Percentiles rank a stretch among this genome's conserved stretches.
Evolutionary conservation across 2,113 vertebrate species (phyloP).

Genomic region (Halichoerus grypus): DNA sequence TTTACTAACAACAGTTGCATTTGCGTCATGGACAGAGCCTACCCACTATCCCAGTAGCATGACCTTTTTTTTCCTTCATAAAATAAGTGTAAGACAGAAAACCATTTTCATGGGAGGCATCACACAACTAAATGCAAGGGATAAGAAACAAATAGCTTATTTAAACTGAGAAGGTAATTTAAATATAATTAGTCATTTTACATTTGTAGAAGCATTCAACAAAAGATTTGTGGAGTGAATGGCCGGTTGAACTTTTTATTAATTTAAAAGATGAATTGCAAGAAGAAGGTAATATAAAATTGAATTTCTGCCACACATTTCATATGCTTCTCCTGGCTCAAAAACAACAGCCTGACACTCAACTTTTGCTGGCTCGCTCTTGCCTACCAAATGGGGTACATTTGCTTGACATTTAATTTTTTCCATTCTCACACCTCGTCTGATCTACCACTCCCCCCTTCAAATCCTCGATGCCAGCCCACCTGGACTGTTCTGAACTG

Average conservation of each 20-base stretch:
- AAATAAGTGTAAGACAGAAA: background rate
- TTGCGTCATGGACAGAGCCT: background rate
- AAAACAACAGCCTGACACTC: background rate
- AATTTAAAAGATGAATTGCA: slow-evolving; percentile 28
- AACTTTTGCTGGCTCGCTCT: background rate
- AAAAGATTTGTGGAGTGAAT: slow-evolving; percentile 23
- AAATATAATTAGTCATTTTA: slow-evolving; percentile 21
- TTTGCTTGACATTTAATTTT: background rate
- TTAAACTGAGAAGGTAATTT: slow-evolving; percentile 46
- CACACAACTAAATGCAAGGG: slow-evolving; percentile 29
- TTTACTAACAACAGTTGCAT: background rate
- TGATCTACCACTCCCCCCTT: background rate
- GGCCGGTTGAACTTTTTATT: background rate
- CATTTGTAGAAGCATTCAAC: background rate
- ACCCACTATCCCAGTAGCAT: background rate
- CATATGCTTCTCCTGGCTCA: slow-evolving; percentile 1
- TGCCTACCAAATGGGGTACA: background rate
- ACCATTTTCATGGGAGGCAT: background rate
- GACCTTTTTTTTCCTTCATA: background rate
- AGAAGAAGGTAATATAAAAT: background rate
- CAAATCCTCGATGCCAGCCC: background rate
- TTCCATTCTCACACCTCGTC: background rate
- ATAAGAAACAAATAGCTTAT: background rate
- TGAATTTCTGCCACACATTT: slow-evolving; percentile 8
- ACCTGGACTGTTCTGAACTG: background rate